phyloP scores from a whole-genome alignment of 2,888 invertebrate genomes.

The Lordiphosa fenestrarum region DNA sequence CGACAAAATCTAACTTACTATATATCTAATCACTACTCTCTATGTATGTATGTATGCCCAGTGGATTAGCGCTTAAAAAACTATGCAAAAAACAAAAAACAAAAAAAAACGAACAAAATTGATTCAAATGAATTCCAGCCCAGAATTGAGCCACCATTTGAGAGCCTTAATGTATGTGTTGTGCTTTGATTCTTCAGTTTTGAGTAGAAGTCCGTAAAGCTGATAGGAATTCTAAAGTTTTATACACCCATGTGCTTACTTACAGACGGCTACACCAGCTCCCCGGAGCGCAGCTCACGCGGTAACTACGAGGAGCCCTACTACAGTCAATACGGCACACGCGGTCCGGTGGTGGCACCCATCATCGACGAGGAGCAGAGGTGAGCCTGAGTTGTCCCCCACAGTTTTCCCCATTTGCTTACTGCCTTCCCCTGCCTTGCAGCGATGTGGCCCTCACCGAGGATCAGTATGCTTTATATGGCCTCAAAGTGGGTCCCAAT shows the following conservation, averaged over 20 bases:
- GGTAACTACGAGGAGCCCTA: constrained; percentile 92
- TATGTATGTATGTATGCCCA: neutral
- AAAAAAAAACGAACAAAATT: too few relatives aligned
- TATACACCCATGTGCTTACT: constrained; percentile 33
- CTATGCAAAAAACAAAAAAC: too few relatives aligned
- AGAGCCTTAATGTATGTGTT: too few relatives aligned
- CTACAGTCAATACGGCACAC: constrained; percentile 89
- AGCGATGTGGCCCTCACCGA: constrained; percentile 86
- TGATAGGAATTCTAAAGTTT: neutral
- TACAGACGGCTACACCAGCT: constrained; percentile 91
- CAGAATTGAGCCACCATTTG: too few relatives aligned
- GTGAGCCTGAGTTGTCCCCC: constrained; percentile 41
- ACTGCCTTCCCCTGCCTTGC: too few relatives aligned
- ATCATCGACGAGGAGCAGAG: constrained; percentile 94
- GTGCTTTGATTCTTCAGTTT: too few relatives aligned
- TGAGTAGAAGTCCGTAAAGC: too few relatives aligned
- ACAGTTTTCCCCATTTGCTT: neutral
- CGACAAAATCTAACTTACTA: constrained; percentile 41
- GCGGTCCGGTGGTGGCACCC: constrained; percentile 87
- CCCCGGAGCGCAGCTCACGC: constrained; percentile 89
- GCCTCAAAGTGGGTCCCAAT: constrained; percentile 84
- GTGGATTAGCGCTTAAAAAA: too few relatives aligned
- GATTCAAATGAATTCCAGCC: too few relatives aligned
- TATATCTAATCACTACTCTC: constrained; percentile 18
- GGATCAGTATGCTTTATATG: constrained; percentile 87